Evolutionary conservation across 1,140 invertebrate species (phyloP).

Genomic region (Bombyx mori): DNA sequence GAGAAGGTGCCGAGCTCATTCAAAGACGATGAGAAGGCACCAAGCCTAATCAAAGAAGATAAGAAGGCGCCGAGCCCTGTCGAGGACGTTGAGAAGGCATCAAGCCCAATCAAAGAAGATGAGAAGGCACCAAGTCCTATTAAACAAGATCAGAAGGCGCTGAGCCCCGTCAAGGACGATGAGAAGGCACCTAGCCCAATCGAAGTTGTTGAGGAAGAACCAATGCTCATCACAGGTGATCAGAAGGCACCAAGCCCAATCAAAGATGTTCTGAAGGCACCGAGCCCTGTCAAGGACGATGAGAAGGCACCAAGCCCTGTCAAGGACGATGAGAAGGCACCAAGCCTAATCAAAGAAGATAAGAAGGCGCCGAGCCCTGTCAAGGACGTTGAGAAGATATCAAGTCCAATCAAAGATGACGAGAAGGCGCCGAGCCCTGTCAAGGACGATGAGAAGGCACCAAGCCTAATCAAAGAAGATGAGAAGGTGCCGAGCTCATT

Average conservation of each 20-base stretch:
- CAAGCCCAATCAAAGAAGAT: background rate
- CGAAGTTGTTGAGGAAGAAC: background rate
- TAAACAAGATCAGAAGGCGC: conserved; percentile 11
- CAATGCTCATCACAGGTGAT: conserved; percentile 1
- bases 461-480: background rate
- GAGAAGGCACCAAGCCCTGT: conserved; percentile 8
- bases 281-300: too few species aligned
- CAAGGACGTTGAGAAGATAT: background rate
- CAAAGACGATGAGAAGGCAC: too few species aligned
- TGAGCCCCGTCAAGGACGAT: background rate
- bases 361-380: conserved; percentile 1
- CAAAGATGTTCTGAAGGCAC: too few species aligned
- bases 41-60: too few species aligned
- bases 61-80: too few species aligned
- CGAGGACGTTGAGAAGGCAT: too few species aligned
- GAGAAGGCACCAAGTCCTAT: background rate
- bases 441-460: background rate
- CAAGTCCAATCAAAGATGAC: too few species aligned
- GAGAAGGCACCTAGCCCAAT: conserved; percentile 1
- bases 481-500: too few species aligned
- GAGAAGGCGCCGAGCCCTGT: too few species aligned
- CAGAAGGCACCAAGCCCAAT: background rate
- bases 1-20: too few species aligned
- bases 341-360: too few species aligned
- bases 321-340: conserved; percentile 1